Conservation (phyloP, 2,888 invertebrate species). For the Spodoptera picta region DNA sequence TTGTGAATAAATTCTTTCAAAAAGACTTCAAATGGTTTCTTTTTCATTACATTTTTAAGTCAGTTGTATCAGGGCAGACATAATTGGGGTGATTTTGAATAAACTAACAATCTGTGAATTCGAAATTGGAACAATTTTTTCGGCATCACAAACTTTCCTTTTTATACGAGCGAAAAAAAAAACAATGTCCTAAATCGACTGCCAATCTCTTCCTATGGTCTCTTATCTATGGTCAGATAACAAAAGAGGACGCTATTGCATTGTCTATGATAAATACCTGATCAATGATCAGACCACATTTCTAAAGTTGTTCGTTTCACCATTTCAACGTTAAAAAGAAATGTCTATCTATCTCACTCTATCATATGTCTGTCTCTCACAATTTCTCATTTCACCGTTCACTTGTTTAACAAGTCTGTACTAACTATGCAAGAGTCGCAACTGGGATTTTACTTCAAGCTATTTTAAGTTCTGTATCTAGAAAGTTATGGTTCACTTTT, state of each 20-base stretch:
- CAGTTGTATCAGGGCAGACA: no score
- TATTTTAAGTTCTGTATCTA: conserved; percentile 37
- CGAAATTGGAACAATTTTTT: no score
- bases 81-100: no score
- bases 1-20: no score
- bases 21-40: no score
- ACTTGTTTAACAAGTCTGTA: conserved; percentile 84
- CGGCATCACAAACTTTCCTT: no score
- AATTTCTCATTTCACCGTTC: conserved; percentile 89
- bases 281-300: conserved; percentile 45
- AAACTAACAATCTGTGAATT: no score
- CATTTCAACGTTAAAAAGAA: conserved; percentile 74
- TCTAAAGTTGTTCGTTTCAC: conserved; percentile 62
- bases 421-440: conserved; percentile 74
- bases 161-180: no score
- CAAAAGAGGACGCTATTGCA: conserved; percentile 39
- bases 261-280: conserved; percentile 40
- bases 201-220: not conserved
- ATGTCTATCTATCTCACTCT: conserved; percentile 75
- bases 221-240: conserved; percentile 21
- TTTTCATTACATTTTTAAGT: no score
- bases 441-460: conserved; percentile 14
- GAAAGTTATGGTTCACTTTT: conserved; percentile 42
- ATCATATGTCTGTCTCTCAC: conserved; percentile 77
- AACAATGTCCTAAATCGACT: not conserved